These are phyloP conservation scores for Harpagifer antarcticus DNA, from an alignment of 2,797 vertebrate species.

Conservation along the genomic window DNA sequence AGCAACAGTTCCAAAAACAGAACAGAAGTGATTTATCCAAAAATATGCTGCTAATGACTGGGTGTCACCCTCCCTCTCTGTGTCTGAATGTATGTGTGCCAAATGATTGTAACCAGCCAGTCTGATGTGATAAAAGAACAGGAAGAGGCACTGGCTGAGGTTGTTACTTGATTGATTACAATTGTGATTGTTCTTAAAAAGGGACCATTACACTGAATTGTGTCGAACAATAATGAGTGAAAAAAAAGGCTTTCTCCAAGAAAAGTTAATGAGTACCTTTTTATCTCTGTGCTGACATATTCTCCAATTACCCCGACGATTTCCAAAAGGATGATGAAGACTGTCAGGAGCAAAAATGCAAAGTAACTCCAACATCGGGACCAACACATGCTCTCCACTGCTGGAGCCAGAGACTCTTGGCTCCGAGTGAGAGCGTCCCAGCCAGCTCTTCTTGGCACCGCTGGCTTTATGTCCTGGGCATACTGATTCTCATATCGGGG, in stretches of 20 bases:
- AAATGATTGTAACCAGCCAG: constrained; percentile 60
- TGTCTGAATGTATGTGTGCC: constrained; percentile 43
- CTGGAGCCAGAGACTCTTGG: constrained; percentile 81
- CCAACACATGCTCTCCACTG: constrained; percentile 80
- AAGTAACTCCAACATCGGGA: constrained; percentile 80
- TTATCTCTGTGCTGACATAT: constrained; percentile 75
- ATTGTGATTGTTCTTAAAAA: constrained; percentile 75
- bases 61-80: constrained; percentile 47
- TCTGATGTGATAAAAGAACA: constrained; percentile 72
- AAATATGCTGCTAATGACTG: constrained; percentile 71
- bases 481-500: constrained; percentile 80
- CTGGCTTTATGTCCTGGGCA: constrained; percentile 70
- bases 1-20: constrained; percentile 58
- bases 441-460: constrained; percentile 79
- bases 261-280: constrained; percentile 79
- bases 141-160: constrained; percentile 72
- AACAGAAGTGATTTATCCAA: constrained; percentile 50
- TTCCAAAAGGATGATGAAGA: constrained; percentile 76
- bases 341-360: constrained; percentile 76
- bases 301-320: constrained; percentile 77
- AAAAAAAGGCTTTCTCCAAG: constrained; percentile 66
- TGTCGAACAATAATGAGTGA: constrained; percentile 62
- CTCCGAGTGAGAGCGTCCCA: constrained; percentile 59
- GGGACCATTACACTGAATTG: constrained; percentile 71
- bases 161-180: constrained; percentile 78